Conservation (phyloP, 2,797 vertebrate genomes). For the Glossophaga mutica region DNA sequence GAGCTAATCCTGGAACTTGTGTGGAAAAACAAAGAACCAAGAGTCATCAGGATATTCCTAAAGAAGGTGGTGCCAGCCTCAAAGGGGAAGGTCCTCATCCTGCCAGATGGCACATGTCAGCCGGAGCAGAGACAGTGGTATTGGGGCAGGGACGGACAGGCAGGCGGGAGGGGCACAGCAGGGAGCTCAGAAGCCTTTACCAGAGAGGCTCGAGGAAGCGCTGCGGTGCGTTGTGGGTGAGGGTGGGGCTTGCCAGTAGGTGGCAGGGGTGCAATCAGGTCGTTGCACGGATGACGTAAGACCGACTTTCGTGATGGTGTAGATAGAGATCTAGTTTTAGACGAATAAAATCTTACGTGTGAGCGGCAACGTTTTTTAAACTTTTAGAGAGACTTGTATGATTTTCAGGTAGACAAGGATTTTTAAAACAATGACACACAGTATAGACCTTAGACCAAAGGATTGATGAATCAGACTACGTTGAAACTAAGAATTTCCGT, state of each 20-base stretch:
- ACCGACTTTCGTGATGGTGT: neutral
- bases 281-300: neutral
- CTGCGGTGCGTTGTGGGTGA: neutral
- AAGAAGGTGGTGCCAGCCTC: neutral
- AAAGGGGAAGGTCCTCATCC: neutral
- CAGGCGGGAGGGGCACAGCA: no score
- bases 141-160: neutral
- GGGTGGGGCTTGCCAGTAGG: neutral
- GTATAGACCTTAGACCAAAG: neutral
- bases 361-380: neutral
- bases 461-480: neutral
- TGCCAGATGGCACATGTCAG: neutral
- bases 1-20: neutral
- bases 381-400: neutral
- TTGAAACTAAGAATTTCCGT: neutral
- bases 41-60: neutral
- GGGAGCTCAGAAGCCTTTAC: no score
- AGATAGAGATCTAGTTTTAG: neutral
- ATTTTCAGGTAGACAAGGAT: neutral
- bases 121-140: neutral
- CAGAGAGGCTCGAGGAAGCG: no score
- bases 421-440: neutral
- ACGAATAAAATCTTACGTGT: neutral
- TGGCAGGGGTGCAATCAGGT: neutral
- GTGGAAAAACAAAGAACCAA: neutral